Conservation (phyloP, 2,113 vertebrate genomes). For the Benitochromis conjunctus region DNA sequence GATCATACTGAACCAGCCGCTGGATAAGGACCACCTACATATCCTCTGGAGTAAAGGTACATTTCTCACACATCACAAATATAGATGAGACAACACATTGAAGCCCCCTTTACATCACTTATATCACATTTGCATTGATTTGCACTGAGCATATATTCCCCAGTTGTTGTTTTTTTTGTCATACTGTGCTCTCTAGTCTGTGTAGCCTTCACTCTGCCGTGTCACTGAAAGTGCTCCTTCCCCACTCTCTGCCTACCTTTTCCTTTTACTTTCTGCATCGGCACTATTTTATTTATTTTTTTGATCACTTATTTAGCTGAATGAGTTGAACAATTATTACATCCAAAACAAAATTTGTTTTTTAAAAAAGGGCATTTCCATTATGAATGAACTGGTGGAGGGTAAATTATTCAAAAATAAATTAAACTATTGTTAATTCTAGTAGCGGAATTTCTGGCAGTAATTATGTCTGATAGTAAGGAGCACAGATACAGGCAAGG, state of each 20-base stretch:
- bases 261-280: background rate
- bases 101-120: background rate
- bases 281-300: background rate
- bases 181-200: background rate
- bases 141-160: background rate
- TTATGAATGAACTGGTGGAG: background rate
- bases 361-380: background rate
- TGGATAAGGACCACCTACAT: slow-evolving; percentile 64
- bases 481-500: background rate
- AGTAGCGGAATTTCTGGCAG: background rate
- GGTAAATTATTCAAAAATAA: background rate
- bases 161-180: background rate
- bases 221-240: slow-evolving; percentile 1
- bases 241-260: background rate
- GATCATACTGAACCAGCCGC: slow-evolving; percentile 75
- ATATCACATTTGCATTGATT: background rate
- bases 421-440: background rate
- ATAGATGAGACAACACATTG: slow-evolving; percentile 1
- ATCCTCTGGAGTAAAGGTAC: slow-evolving; percentile 77
- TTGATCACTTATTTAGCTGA: background rate
- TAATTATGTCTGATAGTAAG: background rate
- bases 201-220: background rate
- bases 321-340: background rate
- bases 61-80: background rate
- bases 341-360: background rate